These are phyloP conservation scores for Enteromius viviparus DNA, from an alignment of 2,797 vertebrate species.

Conservation along the genomic window DNA sequence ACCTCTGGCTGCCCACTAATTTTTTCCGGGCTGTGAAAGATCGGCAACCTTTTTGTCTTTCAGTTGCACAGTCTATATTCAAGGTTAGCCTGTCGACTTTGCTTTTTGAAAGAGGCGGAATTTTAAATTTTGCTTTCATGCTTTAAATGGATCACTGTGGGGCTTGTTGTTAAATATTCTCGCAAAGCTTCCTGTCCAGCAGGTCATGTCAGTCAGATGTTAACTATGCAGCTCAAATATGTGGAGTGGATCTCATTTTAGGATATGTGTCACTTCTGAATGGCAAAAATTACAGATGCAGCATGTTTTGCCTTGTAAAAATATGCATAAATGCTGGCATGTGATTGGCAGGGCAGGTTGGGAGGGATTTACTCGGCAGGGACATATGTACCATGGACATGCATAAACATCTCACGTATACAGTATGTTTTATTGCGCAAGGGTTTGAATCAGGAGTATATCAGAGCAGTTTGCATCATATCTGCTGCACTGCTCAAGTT, in stretches of 20 bases:
- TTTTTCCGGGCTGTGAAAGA: conserved; percentile 49
- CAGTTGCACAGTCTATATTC: conserved; percentile 16
- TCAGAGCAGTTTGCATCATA: conserved; percentile 28
- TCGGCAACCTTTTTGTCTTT: conserved; percentile 49
- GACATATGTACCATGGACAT: conserved; percentile 5
- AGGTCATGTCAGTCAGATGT: conserved; percentile 61
- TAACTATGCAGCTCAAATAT: conserved; percentile 63
- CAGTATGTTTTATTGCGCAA: conserved; percentile 12
- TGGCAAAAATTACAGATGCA: conserved; percentile 62
- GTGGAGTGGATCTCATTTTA: conserved; percentile 34
- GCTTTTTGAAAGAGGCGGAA: conserved; percentile 46
- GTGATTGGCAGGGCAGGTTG: conserved; percentile 74
- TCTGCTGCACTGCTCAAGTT: not conserved
- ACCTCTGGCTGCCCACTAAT: conserved; percentile 48
- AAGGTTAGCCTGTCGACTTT: conserved; percentile 39
- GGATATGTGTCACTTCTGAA: conserved; percentile 63
- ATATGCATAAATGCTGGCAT: conserved; percentile 73
- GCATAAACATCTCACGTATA: conserved; percentile 22
- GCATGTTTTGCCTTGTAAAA: conserved; percentile 69
- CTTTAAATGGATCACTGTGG: conserved; percentile 28
- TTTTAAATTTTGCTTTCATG: conserved; percentile 56
- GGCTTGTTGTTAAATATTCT: conserved; percentile 40
- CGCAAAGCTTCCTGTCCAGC: conserved; percentile 56
- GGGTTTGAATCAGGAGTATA: conserved; percentile 51
- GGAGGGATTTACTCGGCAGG: conserved; percentile 47